A percentile compares a stretch with the other conserved stretches of the same genome.
Evolutionary conservation across 2,888 invertebrate species (phyloP).

Genomic region (Andricus curvator): DNA sequence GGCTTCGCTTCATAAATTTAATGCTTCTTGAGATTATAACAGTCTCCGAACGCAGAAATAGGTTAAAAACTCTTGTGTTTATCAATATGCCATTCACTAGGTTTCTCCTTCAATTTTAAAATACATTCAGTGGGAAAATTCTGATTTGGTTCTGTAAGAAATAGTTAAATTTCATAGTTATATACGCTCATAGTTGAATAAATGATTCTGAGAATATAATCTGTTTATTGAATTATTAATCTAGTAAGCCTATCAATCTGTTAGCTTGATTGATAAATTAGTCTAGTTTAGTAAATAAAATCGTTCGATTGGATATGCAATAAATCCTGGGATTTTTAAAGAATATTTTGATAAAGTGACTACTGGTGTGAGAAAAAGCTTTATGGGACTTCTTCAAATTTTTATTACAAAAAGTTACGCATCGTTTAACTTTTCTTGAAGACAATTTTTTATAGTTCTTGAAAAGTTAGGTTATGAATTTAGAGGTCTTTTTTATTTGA

Average conservation of each 20-base stretch:
- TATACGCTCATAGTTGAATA: background rate
- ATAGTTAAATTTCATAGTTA: background rate
- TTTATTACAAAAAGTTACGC: no score
- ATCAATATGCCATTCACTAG: slow-evolving; percentile 10
- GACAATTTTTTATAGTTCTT: no score
- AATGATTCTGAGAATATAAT: background rate
- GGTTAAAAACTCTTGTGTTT: slow-evolving; percentile 28
- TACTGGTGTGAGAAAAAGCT: no score
- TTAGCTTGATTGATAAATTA: background rate
- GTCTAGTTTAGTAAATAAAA: background rate
- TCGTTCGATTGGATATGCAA: background rate
- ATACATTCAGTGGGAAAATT: background rate
- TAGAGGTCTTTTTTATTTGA: no score
- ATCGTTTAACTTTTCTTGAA: no score
- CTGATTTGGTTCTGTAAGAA: background rate
- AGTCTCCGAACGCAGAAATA: slow-evolving; percentile 28
- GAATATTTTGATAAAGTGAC: background rate
- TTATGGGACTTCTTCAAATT: no score
- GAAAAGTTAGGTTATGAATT: no score
- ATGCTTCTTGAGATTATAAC: slow-evolving; percentile 34
- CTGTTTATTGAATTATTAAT: background rate
- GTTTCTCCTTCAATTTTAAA: background rate
- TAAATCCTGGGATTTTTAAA: background rate
- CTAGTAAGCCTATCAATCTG: background rate
- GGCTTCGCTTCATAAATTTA: slow-evolving; percentile 29